Conservation (phyloP, 2,797 vertebrate genomes). For the Gila robusta region DNA sequence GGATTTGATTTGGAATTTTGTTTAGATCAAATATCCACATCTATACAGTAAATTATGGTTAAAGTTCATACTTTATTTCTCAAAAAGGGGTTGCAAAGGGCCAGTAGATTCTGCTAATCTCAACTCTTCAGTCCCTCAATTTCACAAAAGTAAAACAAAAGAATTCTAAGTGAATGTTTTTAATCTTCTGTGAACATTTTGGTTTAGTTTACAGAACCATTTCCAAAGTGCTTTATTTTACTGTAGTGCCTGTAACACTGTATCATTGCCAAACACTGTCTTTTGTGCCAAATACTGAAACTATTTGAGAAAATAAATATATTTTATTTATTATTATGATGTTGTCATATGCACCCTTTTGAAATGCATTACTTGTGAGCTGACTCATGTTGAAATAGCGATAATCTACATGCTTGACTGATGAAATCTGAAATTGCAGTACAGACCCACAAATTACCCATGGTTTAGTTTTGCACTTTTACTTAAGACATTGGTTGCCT, state of each 20-base stretch:
- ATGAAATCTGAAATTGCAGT: constrained; percentile 1
- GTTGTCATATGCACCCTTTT: constrained; percentile 14
- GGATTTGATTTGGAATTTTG: neutral
- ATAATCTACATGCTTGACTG: neutral
- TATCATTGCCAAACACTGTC: constrained; percentile 64
- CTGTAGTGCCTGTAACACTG: constrained; percentile 64
- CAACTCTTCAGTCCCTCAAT: neutral
- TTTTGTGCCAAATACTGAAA: constrained; percentile 71
- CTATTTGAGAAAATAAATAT: constrained; percentile 73
- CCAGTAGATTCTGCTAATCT: neutral
- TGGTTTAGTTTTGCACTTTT: neutral
- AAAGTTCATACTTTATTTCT: constrained; percentile 29
- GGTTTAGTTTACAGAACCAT: constrained; percentile 20
- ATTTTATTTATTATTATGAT: constrained; percentile 67
- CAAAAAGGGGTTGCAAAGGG: constrained; percentile 27
- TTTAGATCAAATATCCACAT: neutral
- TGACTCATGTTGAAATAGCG: neutral
- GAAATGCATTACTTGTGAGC: neutral
- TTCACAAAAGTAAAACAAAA: neutral
- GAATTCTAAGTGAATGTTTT: neutral
- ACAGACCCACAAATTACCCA: neutral
- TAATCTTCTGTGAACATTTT: constrained; percentile 1
- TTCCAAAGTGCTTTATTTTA: constrained; percentile 49
- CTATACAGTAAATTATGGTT: neutral
- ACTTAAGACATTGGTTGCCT: neutral